These are phyloP conservation scores for Phodopus roborovskii DNA, from an alignment of 2,113 vertebrate genomes.

Conservation along the genomic window DNA sequence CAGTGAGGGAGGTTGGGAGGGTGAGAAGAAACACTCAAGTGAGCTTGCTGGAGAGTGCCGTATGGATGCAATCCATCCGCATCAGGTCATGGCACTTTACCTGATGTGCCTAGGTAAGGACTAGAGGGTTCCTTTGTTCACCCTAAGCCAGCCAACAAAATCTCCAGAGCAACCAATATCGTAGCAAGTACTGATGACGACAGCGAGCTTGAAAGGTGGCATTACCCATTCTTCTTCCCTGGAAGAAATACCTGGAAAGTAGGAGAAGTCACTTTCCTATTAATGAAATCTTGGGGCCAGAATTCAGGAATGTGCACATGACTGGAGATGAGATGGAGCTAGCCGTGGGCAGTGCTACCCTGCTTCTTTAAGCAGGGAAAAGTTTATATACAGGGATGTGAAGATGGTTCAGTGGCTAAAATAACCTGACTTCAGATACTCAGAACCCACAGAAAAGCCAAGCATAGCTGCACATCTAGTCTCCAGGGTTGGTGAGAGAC, in stretches of 20 bases:
- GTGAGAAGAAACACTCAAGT: too few relatives aligned
- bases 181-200: accelerated
- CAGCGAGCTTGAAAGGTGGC: neutral
- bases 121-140: neutral
- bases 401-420: neutral
- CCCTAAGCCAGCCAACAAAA: accelerated
- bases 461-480: neutral
- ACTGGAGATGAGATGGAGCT: neutral
- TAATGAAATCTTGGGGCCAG: neutral
- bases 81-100: too few relatives aligned
- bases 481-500: neutral
- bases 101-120: too few relatives aligned
- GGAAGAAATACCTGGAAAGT: neutral
- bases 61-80: accelerated
- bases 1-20: too few relatives aligned
- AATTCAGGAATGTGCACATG: neutral
- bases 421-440: neutral
- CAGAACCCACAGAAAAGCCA: too few relatives aligned
- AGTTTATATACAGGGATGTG: neutral
- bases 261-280: neutral
- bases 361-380: neutral
- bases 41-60: accelerated
- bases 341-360: accelerated
- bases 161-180: neutral
- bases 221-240: too few relatives aligned